phyloP scores from a whole-genome alignment of 2,113 vertebrate genomes.

The Nycticorax nycticorax region DNA sequence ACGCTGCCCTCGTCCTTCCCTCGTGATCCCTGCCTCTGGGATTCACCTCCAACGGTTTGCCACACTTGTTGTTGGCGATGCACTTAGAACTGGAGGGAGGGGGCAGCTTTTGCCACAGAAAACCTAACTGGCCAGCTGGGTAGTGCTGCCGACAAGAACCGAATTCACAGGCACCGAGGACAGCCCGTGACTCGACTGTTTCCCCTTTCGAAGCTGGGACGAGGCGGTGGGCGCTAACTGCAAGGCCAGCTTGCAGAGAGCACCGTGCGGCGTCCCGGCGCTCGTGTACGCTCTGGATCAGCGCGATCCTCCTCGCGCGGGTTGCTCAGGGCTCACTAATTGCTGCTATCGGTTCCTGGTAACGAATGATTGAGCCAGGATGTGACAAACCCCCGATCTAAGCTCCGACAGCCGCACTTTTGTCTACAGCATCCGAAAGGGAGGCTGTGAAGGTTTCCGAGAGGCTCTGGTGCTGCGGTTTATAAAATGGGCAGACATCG shows the following conservation, averaged over 20 bases:
- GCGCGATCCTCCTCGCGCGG: neutral
- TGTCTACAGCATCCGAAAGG: neutral
- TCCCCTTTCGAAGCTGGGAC: neutral
- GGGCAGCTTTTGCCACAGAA: neutral
- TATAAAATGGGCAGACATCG: neutral
- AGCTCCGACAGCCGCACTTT: neutral
- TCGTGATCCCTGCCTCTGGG: rapidly evolving
- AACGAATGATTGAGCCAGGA: neutral
- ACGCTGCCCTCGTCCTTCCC: neutral
- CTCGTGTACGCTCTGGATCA: neutral
- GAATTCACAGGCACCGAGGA: neutral
- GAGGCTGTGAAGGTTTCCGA: neutral
- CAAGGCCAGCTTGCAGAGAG: neutral
- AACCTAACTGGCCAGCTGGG: neutral
- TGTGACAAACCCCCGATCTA: neutral
- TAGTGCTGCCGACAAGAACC: neutral
- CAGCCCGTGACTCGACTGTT: neutral
- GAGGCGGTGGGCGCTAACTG: neutral
- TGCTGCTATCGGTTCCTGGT: neutral
- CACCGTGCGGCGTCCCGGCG: neutral
- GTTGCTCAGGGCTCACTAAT: neutral
- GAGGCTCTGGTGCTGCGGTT: neutral
- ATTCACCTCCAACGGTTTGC: neutral
- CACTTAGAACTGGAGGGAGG: neutral
- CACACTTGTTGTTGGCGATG: neutral